These are phyloP conservation scores for Macrostomum lignano DNA, from an alignment of 1,140 invertebrate species.

Conservation along the genomic window DNA sequence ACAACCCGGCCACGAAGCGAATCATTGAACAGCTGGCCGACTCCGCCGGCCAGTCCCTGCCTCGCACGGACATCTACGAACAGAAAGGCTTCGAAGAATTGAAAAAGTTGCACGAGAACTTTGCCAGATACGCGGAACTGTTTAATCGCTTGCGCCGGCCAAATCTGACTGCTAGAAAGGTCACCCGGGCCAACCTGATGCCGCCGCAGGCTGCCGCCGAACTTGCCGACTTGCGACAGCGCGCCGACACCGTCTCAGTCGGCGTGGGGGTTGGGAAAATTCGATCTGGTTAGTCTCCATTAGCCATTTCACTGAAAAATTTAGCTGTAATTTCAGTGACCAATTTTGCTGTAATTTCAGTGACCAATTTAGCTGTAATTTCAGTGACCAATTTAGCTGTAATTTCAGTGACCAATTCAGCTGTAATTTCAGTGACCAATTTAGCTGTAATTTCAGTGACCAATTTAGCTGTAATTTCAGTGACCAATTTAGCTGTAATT, in stretches of 20 bases:
- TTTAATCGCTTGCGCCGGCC: constrained; percentile 46
- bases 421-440: too few relatives aligned
- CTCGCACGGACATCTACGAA: constrained; percentile 39
- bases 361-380: too few relatives aligned
- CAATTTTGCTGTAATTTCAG: too few relatives aligned
- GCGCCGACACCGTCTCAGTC: too few relatives aligned
- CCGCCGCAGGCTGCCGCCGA: constrained; percentile 38
- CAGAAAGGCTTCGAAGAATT: constrained; percentile 35
- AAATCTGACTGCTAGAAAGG: constrained; percentile 9
- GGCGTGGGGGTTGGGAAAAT: neutral
- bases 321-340: too few relatives aligned
- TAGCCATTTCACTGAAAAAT: too few relatives aligned
- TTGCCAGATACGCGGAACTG: constrained; percentile 55
- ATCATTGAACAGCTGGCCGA: constrained; percentile 28
- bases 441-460: too few relatives aligned
- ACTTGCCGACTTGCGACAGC: neutral
- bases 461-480: too few relatives aligned
- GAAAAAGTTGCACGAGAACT: constrained; percentile 37
- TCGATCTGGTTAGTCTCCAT: too few relatives aligned
- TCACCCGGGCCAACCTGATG: constrained; percentile 20
- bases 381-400: too few relatives aligned
- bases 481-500: too few relatives aligned
- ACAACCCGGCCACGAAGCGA: constrained; percentile 22
- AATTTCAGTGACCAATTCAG: too few relatives aligned
- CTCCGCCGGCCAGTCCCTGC: neutral